A percentile compares a stretch with the other conserved stretches of the same genome.
phyloP scores from a whole-genome alignment of 2,113 vertebrate species.

The Odontesthes bonariensis region DNA sequence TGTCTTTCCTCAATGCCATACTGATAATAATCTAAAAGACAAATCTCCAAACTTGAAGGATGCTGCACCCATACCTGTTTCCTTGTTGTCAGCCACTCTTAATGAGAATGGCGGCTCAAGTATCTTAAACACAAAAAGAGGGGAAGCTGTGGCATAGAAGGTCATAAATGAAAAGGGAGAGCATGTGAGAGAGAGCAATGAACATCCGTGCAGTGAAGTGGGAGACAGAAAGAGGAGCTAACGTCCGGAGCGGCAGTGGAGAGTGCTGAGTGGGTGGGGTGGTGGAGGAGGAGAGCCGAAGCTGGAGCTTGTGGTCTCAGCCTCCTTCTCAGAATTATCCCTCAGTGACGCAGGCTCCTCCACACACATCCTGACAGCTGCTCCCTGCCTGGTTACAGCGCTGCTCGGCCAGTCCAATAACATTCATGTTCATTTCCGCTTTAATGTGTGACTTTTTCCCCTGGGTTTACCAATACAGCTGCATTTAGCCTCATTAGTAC shows the following conservation, averaged over 20 bases:
- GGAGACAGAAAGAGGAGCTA: slow-evolving; percentile 60
- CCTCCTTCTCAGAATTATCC: slow-evolving; percentile 77
- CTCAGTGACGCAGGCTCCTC: slow-evolving; percentile 81
- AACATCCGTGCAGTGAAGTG: slow-evolving; percentile 43
- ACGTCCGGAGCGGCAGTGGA: slow-evolving; percentile 66
- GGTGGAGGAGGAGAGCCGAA: slow-evolving; percentile 64
- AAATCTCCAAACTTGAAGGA: not conserved
- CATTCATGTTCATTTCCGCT: slow-evolving; percentile 74
- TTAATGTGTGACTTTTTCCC: slow-evolving; percentile 62
- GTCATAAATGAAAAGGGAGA: slow-evolving; percentile 21
- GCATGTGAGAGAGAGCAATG: slow-evolving; percentile 20
- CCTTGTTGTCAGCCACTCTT: not conserved
- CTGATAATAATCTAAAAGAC: not conserved
- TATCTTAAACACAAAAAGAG: not conserved
- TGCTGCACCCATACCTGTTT: not conserved
- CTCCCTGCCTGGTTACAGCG: slow-evolving; percentile 79
- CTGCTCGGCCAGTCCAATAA: slow-evolving; percentile 74
- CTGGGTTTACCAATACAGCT: slow-evolving; percentile 39
- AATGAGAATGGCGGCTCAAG: not conserved
- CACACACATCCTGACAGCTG: slow-evolving; percentile 85
- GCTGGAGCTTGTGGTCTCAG: slow-evolving; percentile 74
- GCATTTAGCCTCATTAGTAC: slow-evolving; percentile 53
- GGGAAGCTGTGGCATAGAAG: too few relatives aligned
- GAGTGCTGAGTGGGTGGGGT: slow-evolving; percentile 71
- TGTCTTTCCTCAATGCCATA: not conserved